Evolutionary conservation across 2,888 invertebrate genomes (phyloP).

Genomic region (Dromius quadrimaculatus): DNA sequence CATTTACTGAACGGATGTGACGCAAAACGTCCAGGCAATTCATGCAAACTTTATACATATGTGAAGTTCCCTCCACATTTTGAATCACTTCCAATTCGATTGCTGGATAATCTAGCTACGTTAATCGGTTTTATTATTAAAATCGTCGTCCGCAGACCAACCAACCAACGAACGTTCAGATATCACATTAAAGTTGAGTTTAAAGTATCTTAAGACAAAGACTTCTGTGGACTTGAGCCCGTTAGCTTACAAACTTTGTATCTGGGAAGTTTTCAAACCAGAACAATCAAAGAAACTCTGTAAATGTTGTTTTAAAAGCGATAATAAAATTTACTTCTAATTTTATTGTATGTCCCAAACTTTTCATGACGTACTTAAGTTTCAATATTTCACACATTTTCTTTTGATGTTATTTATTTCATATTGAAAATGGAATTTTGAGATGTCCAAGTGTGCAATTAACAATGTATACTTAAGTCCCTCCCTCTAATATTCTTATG

Average conservation of each 20-base stretch:
- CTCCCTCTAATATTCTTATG: too few relatives aligned
- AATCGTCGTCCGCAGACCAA: slow-evolving; percentile 13
- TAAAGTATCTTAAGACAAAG: slow-evolving; percentile 13
- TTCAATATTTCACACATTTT: too few relatives aligned
- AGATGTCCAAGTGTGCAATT: too few relatives aligned
- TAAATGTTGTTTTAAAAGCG: slow-evolving; percentile 34
- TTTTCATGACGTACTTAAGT: slow-evolving; percentile 28
- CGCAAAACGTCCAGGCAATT: slow-evolving; percentile 48
- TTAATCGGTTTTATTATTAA: slow-evolving; percentile 51
- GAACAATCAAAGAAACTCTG: slow-evolving; percentile 34
- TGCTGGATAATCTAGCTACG: slow-evolving; percentile 44
- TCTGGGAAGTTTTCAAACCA: slow-evolving; percentile 16
- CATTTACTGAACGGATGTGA: slow-evolving; percentile 50
- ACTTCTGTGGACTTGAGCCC: slow-evolving; percentile 3
- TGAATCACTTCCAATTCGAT: slow-evolving; percentile 51
- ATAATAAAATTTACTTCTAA: slow-evolving; percentile 36
- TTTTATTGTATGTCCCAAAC: slow-evolving; percentile 28
- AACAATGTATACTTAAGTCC: too few relatives aligned
- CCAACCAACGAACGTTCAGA: slow-evolving; percentile 15
- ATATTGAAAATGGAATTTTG: too few relatives aligned
- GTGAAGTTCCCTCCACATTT: slow-evolving; percentile 36
- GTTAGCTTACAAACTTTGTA: slow-evolving; percentile 20
- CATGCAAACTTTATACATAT: slow-evolving; percentile 50
- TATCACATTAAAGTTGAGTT: slow-evolving; percentile 11
- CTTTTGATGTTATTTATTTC: too few relatives aligned